These are phyloP conservation scores for Loxodonta africana DNA, from an alignment of 2,113 vertebrate genomes.

Conservation along the genomic window DNA sequence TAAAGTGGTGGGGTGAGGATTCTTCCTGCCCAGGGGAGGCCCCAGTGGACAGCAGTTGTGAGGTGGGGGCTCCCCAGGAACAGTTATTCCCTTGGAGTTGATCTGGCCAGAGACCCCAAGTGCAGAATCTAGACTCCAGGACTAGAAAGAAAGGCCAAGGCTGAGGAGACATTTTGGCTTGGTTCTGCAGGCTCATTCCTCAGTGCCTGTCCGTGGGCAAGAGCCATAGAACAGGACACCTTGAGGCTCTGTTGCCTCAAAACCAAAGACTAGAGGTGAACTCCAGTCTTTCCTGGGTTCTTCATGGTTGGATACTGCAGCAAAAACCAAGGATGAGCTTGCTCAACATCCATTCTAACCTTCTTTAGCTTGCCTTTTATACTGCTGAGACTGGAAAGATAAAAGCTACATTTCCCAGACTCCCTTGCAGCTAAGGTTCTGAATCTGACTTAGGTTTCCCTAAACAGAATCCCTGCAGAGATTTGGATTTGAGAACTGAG, in stretches of 20 bases:
- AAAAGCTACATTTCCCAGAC: slow-evolving; percentile 63
- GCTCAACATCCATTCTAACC: background rate
- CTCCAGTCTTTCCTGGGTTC: background rate
- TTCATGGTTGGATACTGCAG: background rate
- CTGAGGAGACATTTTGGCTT: background rate
- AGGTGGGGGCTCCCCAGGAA: background rate
- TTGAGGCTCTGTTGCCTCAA: background rate
- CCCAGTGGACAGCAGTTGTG: background rate
- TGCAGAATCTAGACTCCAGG: background rate
- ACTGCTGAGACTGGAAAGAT: slow-evolving; percentile 2
- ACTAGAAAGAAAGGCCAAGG: background rate
- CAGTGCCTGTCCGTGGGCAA: background rate
- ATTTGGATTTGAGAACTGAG: slow-evolving; percentile 49
- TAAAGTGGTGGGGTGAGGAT: background rate
- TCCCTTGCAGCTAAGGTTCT: slow-evolving; percentile 16
- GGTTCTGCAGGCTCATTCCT: background rate
- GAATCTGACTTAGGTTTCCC: slow-evolving; percentile 16
- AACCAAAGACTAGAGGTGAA: background rate
- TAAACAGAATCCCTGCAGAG: slow-evolving; percentile 18
- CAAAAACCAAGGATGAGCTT: background rate
- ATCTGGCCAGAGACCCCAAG: background rate
- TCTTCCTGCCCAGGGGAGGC: background rate
- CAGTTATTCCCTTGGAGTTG: background rate
- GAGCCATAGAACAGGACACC: background rate
- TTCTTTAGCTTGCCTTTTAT: background rate